Percentiles rank a stretch among this genome's conserved stretches.
Conservation (phyloP, 2,888 invertebrate species). For the Apamea monoglypha region DNA sequence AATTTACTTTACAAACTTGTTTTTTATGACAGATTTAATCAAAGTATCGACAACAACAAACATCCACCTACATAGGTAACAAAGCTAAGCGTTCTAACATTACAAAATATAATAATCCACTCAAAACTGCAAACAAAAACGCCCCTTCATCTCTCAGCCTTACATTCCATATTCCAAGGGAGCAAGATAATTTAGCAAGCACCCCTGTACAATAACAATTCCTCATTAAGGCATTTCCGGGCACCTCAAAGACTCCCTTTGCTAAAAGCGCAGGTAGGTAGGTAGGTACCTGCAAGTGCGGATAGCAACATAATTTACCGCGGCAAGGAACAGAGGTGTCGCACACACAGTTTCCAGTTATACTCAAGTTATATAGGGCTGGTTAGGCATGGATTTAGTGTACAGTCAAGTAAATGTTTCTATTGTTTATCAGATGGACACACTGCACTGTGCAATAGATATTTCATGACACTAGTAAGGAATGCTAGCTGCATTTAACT, state of each 20-base stretch:
- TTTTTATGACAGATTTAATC: not conserved
- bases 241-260: conserved; percentile 58
- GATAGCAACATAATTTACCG: conserved; percentile 46
- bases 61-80: not conserved
- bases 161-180: conserved; percentile 25
- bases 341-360: conserved; percentile 41
- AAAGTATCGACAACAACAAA: conserved; percentile 9
- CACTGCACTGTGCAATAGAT: not conserved
- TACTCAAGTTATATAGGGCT: conserved; percentile 47
- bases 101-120: conserved; percentile 33
- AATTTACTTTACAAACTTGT: not conserved
- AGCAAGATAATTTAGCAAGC: conserved; percentile 55
- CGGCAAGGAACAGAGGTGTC: conserved; percentile 56
- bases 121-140: conserved; percentile 33
- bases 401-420: not conserved
- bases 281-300: conserved; percentile 9
- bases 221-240: conserved; percentile 67
- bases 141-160: not conserved
- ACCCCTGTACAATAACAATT: conserved; percentile 64
- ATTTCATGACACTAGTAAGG: not conserved
- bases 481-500: not conserved
- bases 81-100: conserved; percentile 17
- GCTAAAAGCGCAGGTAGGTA: conserved; percentile 51
- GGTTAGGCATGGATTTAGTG: not conserved
- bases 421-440: not conserved